These are phyloP conservation scores for Kradibia gibbosae DNA, from an alignment of 1,140 invertebrate genomes.

Conservation along the genomic window DNA sequence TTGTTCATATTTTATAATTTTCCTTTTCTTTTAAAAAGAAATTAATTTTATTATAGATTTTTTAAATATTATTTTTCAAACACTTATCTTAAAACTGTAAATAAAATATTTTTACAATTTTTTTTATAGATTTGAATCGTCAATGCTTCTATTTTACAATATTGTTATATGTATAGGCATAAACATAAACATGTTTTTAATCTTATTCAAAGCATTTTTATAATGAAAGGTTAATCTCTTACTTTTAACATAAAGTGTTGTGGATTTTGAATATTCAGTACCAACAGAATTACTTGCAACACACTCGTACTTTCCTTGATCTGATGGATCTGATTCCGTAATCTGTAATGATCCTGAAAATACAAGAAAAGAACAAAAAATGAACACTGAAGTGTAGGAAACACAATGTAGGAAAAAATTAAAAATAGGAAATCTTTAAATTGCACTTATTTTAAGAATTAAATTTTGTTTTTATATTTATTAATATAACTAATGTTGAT, in stretches of 20 bases:
- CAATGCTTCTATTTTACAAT: no score
- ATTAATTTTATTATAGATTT: no score
- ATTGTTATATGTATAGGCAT: no score
- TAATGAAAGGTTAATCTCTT: slow-evolving; percentile 58
- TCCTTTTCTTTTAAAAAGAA: no score
- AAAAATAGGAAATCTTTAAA: not conserved
- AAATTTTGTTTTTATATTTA: not conserved
- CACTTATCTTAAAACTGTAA: no score
- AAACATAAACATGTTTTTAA: no score
- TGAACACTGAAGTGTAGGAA: not conserved
- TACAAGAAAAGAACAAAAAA: not conserved
- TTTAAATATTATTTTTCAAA: no score
- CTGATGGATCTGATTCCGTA: slow-evolving; percentile 88
- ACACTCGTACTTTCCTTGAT: slow-evolving; percentile 95
- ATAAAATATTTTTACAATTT: no score
- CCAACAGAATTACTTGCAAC: slow-evolving; percentile 93
- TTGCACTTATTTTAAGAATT: not conserved
- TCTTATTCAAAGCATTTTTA: no score
- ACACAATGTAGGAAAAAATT: not conserved
- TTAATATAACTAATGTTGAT: not conserved
- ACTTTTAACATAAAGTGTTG: slow-evolving; percentile 96
- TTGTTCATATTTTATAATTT: no score
- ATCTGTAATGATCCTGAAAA: slow-evolving; percentile 92
- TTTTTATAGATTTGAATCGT: no score
- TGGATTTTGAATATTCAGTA: slow-evolving; percentile 93